These are phyloP conservation scores for Merops nubicus DNA, from an alignment of 2,113 vertebrate genomes.

Conservation along the genomic window DNA sequence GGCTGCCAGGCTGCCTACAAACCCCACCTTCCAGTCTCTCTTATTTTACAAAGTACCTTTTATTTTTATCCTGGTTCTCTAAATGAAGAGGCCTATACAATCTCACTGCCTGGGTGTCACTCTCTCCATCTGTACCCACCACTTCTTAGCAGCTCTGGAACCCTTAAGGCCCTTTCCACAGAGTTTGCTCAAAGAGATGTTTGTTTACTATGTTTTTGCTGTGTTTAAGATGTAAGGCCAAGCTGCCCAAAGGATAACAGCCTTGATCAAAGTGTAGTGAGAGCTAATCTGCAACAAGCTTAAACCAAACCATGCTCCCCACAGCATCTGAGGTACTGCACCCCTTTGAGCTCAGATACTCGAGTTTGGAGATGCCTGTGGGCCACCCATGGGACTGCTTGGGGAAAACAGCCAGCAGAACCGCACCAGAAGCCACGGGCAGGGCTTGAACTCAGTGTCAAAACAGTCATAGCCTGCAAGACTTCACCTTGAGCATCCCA, in stretches of 20 bases:
- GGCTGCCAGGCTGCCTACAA: neutral
- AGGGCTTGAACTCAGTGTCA: neutral
- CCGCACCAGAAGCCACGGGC: neutral
- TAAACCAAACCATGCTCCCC: neutral
- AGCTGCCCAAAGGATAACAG: neutral
- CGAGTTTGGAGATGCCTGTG: neutral
- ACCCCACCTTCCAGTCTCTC: neutral
- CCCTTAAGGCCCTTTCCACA: neutral
- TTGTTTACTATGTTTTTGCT: no score
- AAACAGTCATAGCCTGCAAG: neutral
- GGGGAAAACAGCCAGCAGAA: neutral
- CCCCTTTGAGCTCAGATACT: neutral
- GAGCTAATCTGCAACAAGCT: neutral
- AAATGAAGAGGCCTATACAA: neutral
- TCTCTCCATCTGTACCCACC: neutral
- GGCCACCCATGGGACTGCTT: neutral
- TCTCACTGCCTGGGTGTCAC: neutral
- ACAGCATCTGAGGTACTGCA: neutral
- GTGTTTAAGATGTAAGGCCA: neutral
- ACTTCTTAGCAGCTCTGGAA: neutral
- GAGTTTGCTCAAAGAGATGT: neutral
- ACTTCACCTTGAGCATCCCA: neutral
- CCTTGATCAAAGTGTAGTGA: neutral
- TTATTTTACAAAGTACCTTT: neutral
- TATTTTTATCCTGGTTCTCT: neutral